Evolutionary conservation across 1,140 invertebrate genomes (phyloP).

Genomic region (Chrysoperla carnea): DNA sequence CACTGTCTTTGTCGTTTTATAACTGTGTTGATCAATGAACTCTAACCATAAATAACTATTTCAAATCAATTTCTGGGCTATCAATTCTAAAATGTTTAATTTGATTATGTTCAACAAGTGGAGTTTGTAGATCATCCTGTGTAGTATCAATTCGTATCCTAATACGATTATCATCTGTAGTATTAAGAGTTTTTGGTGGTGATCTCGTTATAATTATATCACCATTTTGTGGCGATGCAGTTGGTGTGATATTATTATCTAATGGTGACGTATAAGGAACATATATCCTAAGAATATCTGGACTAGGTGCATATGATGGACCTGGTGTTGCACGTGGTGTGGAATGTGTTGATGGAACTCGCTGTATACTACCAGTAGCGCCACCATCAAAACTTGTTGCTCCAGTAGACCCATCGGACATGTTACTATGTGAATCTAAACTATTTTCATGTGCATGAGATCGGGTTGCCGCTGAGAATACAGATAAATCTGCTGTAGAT

Average conservation of each 20-base stretch:
- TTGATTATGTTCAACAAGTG: constrained; percentile 44
- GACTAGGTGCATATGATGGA: constrained; percentile 34
- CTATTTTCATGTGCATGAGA: constrained; percentile 55
- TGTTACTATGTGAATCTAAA: constrained; percentile 53
- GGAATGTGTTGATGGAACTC: constrained; percentile 29
- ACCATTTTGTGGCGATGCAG: constrained; percentile 33
- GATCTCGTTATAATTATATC: constrained; percentile 24
- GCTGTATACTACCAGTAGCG: constrained; percentile 9
- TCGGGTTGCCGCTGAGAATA: constrained; percentile 53
- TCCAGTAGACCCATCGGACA: constrained; percentile 40
- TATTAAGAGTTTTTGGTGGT: constrained; percentile 20
- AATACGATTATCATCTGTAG: constrained; percentile 38
- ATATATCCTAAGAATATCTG: constrained; percentile 56
- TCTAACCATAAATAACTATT: constrained; percentile 11
- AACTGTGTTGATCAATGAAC: too few species aligned
- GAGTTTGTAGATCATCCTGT: constrained; percentile 44
- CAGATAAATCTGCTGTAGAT: constrained; percentile 62
- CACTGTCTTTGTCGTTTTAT: too few species aligned
- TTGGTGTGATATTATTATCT: constrained; percentile 16
- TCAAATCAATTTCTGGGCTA: constrained; percentile 28
- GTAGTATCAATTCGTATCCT: constrained; percentile 42
- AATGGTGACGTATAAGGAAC: constrained; percentile 43
- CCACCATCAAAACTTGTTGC: constrained; percentile 35
- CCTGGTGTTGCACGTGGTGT: constrained; percentile 43
- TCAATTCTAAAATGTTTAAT: constrained; percentile 35